Base-by-base conservation (phyloP, 2,888 invertebrate genomes). In the Sphecodes monilicornis region DNA sequence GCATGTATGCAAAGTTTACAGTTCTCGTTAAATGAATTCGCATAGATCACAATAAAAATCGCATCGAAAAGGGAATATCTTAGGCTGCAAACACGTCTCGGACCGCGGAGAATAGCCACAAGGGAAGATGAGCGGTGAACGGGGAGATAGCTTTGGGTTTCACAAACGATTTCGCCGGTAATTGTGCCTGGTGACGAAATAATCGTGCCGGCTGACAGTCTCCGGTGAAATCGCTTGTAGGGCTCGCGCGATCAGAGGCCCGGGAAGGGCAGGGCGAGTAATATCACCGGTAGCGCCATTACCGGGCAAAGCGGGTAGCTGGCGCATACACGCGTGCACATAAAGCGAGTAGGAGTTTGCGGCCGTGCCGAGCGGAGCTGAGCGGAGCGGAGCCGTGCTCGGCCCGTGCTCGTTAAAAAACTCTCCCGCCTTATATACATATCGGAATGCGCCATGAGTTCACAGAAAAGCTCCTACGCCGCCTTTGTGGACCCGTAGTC, bases 321-420 rank as follows among this genome's bases (percentile, higher is more conserved):
- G 64, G 64, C 71, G 26, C 69, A 39, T 32, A 76, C 66, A 68
- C 66, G 68, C 39, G 54, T 74, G n/a, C 64, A 60, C 78, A 70
- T 78, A 80, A 78, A 80, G 77, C 66, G 64, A 26, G 46, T 29
- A 26, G 26, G 26, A 26, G 57, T 57, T 50, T 50, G 78, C 43
- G 64, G n/a, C 22, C 29, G 57, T 68, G 72, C 39, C 74, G 10
- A 71, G 50, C 50, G 50, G 50, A 50, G 50, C 50, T 0, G 50
- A 50, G 50, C 50, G 22, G 50, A n/a, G 50, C 50, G 22, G 50
- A 22, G 10, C n/a, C 36, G 64, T 29, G 26, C 72, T 50, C 43
- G 71, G 74, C 68, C 72, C 77, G 80, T 74, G 88, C 88, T 90
- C 90, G 86, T 90, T 90, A 90, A 90, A 89, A 89, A 88, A 87